Base-by-base conservation (phyloP, 1,140 invertebrate species). In the Octopus bimaculoides region DNA sequence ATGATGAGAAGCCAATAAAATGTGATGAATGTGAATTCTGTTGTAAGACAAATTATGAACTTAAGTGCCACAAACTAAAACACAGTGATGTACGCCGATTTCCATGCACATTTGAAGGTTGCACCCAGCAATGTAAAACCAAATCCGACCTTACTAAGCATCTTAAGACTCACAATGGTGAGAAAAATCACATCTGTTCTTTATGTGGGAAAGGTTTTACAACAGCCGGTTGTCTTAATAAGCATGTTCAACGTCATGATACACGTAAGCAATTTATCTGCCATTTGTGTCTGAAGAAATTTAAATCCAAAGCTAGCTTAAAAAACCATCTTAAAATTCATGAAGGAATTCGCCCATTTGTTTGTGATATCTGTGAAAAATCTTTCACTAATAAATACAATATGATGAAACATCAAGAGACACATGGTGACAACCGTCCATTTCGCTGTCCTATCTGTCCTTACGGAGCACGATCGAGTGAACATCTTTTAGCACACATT, bases 21-120 rank as follows among this genome's bases (percentile, higher is more conserved):
- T 86, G 85, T 78, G 78, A 83, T 55, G n/a, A 78, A 55, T 86
- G 85, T 81, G 85, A 82, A 4, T 86, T 86, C 73, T 69, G 81
- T 52, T 85, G 84, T 61, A 86, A 86, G 79, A 86, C 82, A 52
- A 86, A 86, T 74, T 85, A 78, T 81, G 85, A 86, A 61, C 77
- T 86, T 7, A 81, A 79, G 54, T 82, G 81, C 78, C 85, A 86
- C 77, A 81, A 82, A 74, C 78, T 85, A 12, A 84, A 84, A 73
- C 85, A 86, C 77, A 82, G 81, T 78, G 80, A 84, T 82, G 81
- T 80, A 4, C 77, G 82, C 77, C 80, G 81, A 2, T 86, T 82
- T 75, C 69, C 82, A 69, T 86, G 85, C 56, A 84, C 83, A 54
- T 79, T 79, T 78, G 84, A 84, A 73, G 85, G 83, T 14, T 86